Percentiles rank a stretch among this genome's conserved stretches.
phyloP scores from a whole-genome alignment of 1,140 invertebrate genomes.

The Micrasema minimum region DNA sequence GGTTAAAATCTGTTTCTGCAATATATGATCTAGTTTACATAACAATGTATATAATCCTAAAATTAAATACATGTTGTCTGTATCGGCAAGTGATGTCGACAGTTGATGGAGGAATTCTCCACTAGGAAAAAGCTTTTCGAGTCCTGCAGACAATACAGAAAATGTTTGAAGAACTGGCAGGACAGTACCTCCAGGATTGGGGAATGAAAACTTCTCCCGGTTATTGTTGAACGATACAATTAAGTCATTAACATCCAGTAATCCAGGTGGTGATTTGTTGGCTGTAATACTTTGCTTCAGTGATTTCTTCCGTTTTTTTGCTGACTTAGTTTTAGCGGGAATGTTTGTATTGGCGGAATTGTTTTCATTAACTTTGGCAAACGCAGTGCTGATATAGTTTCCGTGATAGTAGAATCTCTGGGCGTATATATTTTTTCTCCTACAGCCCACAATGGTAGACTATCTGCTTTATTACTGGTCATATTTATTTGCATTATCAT shows the following conservation, averaged over 20 bases:
- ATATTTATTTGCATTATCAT: not conserved
- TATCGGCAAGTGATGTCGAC: not conserved
- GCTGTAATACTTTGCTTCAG: not conserved
- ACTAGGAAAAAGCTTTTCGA: constrained; percentile 5
- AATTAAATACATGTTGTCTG: constrained; percentile 20
- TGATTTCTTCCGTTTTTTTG: not conserved
- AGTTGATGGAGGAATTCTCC: not conserved
- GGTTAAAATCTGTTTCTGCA: constrained; percentile 13
- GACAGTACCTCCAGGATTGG: not conserved
- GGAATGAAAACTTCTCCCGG: constrained; percentile 9
- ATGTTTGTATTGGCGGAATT: not conserved
- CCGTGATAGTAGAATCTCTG: constrained; percentile 14
- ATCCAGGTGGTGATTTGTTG: not conserved
- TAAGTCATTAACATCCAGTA: constrained; percentile 1
- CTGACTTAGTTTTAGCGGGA: not conserved
- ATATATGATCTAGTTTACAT: constrained; percentile 17
- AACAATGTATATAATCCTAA: constrained; percentile 16
- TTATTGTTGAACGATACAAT: not conserved
- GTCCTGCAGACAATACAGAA: not conserved
- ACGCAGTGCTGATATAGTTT: constrained; percentile 3
- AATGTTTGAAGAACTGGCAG: constrained; percentile 4
- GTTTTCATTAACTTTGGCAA: not conserved
- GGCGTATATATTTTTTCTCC: constrained; percentile 23
- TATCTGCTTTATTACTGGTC: not conserved
- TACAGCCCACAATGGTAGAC: not conserved